These are phyloP conservation scores for Anthrax anthrax DNA, from an alignment of 2,888 invertebrate species.

Conservation along the genomic window DNA sequence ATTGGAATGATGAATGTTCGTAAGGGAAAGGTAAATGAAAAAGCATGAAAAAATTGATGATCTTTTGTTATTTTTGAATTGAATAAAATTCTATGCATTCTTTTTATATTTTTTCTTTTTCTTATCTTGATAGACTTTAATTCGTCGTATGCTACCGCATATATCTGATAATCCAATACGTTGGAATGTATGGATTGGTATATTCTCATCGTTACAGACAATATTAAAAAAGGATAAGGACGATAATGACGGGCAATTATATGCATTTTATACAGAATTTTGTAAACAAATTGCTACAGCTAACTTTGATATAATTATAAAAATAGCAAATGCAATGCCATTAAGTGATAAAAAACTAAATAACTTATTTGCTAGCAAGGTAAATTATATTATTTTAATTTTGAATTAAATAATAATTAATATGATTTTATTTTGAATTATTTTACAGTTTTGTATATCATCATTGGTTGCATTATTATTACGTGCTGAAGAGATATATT, in stretches of 20 bases:
- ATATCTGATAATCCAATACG: slow-evolving; percentile 25
- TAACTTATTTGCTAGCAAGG: slow-evolving; percentile 31
- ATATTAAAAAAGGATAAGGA: slow-evolving; percentile 33
- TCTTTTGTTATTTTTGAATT: background rate
- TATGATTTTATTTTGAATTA: background rate
- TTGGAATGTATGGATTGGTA: slow-evolving; percentile 31
- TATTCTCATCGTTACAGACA: slow-evolving; percentile 28
- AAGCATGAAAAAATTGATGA: background rate
- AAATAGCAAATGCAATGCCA: slow-evolving; percentile 25
- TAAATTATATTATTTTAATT: slow-evolving; percentile 15
- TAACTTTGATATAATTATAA: slow-evolving; percentile 26
- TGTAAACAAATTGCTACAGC: slow-evolving; percentile 28
- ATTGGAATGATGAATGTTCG: slow-evolving; percentile 59
- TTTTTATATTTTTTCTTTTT: background rate
- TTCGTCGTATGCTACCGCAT: slow-evolving; percentile 50
- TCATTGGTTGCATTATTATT: slow-evolving; percentile 29
- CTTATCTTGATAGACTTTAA: slow-evolving; percentile 40
- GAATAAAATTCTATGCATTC: background rate
- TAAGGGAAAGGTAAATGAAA: slow-evolving; percentile 58
- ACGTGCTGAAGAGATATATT: slow-evolving; percentile 29
- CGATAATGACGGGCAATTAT: slow-evolving; percentile 27
- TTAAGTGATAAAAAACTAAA: slow-evolving; percentile 28
- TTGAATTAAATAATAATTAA: background rate
- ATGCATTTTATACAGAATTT: slow-evolving; percentile 30
- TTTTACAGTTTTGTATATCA: slow-evolving; percentile 30